Evolutionary conservation across 2,797 vertebrate genomes (phyloP), one percentile per base, ranked within the genome.

Genomic region (Podarcis siculus): DNA sequence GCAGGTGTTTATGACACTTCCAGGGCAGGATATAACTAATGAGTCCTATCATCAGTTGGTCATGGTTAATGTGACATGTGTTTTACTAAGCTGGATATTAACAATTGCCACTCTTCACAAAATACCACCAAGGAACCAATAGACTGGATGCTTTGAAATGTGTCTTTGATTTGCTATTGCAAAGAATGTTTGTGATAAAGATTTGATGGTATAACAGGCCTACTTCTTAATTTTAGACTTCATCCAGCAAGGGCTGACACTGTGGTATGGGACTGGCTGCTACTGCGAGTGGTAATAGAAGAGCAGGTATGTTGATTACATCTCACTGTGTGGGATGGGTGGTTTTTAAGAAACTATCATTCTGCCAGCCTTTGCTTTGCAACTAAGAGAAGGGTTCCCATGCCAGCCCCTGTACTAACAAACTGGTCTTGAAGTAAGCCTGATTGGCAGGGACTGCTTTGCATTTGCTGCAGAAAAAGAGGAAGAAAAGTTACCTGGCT

Each of bases 221-320:
- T 69, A 37, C 23, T 86, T 95, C 49, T 96, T 25, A 83, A 90
- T 95, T 96, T 92, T 96, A 99, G 98, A 95, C 97, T 98, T 83
- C 98, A 98, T 94, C 98, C 97, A 90, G 98, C 96, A 88, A 97
- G 97, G 85, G 85, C 85, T 82, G 55, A 94, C 76, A 97, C 97
- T 0, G 94, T 98, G 92, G 97, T 97, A 25, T 99, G 98, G 98
- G 97, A 99, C 94, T 99, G 99, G 99, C 97, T 96, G 8, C 95
- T 98, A 91, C 93, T 99, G 89, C 95, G 95, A 5, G 96, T 95
- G 58, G 93, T 98, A 87, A 97, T 99, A 98, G 93, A 97, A 15
- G 95, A 96, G 85, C 94, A 98, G 98, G 99, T 99, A 98, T 87
- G 78, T 79, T 42, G 67, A 55, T 25, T 23, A n/a, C 5, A 49